Evolutionary conservation across 2,888 invertebrate species (phyloP).

Genomic region (Chelonus formosanus): DNA sequence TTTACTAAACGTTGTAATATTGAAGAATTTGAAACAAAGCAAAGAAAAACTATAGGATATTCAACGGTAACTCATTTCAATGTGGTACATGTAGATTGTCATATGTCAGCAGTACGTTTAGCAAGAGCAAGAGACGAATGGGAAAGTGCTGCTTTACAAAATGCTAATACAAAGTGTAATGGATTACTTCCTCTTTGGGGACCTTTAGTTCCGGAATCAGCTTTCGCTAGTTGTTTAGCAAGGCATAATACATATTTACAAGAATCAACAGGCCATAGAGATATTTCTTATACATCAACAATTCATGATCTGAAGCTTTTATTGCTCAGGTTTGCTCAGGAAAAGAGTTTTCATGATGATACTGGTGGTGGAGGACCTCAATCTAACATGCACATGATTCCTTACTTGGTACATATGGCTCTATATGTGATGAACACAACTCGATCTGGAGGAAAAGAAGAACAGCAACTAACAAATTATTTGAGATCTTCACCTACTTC

Average conservation of each 20-base stretch:
- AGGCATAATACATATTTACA: constrained; percentile 88
- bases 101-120: constrained; percentile 92
- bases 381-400: constrained; percentile 96
- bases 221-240: constrained; percentile 92
- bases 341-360: constrained; percentile 96
- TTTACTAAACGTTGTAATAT: constrained; percentile 94
- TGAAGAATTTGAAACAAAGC: constrained; percentile 90
- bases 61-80: constrained; percentile 98
- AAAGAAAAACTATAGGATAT: constrained; percentile 87
- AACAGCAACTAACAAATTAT: constrained; percentile 78
- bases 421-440: constrained; percentile 93
- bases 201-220: constrained; percentile 90
- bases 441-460: constrained; percentile 80
- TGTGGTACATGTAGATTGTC: constrained; percentile 97
- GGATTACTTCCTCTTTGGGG: constrained; percentile 97
- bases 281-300: constrained; percentile 82
- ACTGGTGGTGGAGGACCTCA: constrained; percentile 97
- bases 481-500: constrained; percentile 72
- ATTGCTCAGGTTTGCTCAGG: constrained; percentile 88
- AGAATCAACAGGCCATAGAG: constrained; percentile 77
- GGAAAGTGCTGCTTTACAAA: constrained; percentile 97
- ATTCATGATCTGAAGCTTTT: constrained; percentile 93
- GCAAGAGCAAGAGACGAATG: constrained; percentile 84
- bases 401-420: constrained; percentile 93
- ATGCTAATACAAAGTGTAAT: constrained; percentile 97